Percentiles rank a stretch among this genome's conserved stretches.
Evolutionary conservation across 2,113 vertebrate genomes (phyloP).

Genomic region (Melanotaenia duboulayi): DNA sequence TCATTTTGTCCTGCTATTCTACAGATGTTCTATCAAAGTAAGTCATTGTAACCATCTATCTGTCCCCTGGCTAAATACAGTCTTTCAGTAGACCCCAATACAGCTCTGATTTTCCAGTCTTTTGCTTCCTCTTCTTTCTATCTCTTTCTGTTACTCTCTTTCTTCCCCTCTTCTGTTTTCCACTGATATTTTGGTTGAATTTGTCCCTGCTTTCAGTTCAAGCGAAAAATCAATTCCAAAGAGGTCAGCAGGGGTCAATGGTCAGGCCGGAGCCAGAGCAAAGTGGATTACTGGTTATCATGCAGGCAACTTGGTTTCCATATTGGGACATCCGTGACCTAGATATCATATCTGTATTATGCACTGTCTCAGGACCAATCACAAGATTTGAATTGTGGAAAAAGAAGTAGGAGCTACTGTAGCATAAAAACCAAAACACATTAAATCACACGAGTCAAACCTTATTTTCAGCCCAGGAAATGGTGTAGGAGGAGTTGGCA

Average conservation of each 20-base stretch:
- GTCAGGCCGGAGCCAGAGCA: constrained; percentile 79
- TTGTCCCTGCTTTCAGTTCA: constrained; percentile 87
- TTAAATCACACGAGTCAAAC: constrained; percentile 61
- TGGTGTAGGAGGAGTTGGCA: constrained; percentile 5
- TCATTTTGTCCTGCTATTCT: constrained; percentile 84
- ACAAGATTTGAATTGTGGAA: constrained; percentile 64
- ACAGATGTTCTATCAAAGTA: constrained; percentile 92
- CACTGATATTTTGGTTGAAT: constrained; percentile 87
- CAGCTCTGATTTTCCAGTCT: constrained; percentile 12
- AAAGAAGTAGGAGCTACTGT: constrained; percentile 11
- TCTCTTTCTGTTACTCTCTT: constrained; percentile 29
- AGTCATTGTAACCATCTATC: constrained; percentile 91
- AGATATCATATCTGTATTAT: constrained; percentile 62
- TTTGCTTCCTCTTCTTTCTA: constrained; percentile 58
- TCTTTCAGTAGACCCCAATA: constrained; percentile 72
- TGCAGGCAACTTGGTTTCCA: constrained; percentile 76
- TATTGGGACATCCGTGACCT: constrained; percentile 62
- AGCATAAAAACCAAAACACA: constrained; percentile 40
- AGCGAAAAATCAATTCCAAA: constrained; percentile 94
- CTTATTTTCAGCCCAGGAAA: constrained; percentile 52
- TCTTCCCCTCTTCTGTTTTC: constrained; percentile 17
- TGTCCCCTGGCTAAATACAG: constrained; percentile 87
- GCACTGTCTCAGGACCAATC: constrained; percentile 53
- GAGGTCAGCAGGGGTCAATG: constrained; percentile 90
- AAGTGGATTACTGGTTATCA: constrained; percentile 89